phyloP scores from a whole-genome alignment of 2,797 vertebrate species.

The Neosalanx taihuensis region DNA sequence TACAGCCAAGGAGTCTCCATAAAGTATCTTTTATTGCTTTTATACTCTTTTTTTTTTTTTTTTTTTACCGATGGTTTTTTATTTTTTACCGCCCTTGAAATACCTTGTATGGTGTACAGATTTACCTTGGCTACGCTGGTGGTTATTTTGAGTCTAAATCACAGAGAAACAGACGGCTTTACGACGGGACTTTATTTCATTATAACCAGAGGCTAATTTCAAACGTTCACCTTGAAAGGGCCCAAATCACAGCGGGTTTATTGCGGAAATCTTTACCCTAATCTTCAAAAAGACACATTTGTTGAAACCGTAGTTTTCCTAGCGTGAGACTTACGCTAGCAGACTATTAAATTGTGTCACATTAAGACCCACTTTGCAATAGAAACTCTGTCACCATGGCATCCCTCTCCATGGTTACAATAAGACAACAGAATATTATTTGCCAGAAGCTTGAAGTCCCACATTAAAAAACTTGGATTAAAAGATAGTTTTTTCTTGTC shows the following conservation, averaged over 20 bases:
- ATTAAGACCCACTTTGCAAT: no score
- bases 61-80: slow-evolving; percentile 30
- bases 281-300: no score
- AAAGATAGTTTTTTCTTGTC: no score
- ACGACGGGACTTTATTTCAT: not conserved
- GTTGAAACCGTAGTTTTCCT: no score
- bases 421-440: no score
- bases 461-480: no score
- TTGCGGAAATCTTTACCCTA: no score
- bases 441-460: no score
- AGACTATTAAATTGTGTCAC: no score
- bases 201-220: not conserved
- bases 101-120: not conserved
- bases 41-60: slow-evolving; percentile 34
- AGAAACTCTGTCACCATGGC: no score
- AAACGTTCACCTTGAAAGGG: not conserved
- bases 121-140: slow-evolving; percentile 17
- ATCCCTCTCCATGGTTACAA: no score
- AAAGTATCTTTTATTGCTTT: slow-evolving; percentile 36
- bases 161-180: not conserved
- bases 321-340: no score
- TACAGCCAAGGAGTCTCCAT: slow-evolving; percentile 31
- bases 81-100: slow-evolving; percentile 30
- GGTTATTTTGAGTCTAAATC: not conserved
- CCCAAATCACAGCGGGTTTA: not conserved